These are phyloP conservation scores for Rhinolophus sinicus DNA, from an alignment of 2,113 vertebrate genomes.

Conservation along the genomic window DNA sequence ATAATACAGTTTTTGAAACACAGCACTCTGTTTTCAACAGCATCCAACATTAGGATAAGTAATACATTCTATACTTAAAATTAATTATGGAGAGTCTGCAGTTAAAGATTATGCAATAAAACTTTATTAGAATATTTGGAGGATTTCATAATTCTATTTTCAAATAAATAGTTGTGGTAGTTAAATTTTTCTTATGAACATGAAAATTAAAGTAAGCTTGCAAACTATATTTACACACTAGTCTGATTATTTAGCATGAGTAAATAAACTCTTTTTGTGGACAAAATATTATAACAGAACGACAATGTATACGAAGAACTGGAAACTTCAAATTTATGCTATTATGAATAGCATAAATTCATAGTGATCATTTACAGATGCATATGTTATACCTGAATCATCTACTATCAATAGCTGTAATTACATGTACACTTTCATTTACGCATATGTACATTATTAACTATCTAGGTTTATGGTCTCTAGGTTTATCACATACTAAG, in stretches of 20 bases:
- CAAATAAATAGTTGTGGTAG: background rate
- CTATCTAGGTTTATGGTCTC: background rate
- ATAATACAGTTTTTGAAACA: background rate
- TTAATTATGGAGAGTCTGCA: background rate
- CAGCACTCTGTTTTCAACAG: background rate
- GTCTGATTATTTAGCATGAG: background rate
- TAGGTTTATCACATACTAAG: background rate
- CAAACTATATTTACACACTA: background rate
- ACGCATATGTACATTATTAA: background rate
- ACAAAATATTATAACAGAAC: background rate
- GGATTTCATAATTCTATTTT: background rate
- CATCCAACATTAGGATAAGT: background rate
- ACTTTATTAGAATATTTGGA: background rate
- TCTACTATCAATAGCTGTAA: background rate
- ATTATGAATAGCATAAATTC: background rate
- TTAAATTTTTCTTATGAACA: background rate
- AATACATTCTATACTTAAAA: background rate
- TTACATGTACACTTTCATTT: background rate
- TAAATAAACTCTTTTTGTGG: background rate
- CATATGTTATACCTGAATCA: background rate
- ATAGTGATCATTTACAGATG: background rate
- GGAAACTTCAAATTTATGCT: background rate
- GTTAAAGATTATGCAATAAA: background rate
- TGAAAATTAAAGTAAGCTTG: background rate
- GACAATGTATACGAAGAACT: background rate